These are phyloP conservation scores for Euwallacea similis DNA, from an alignment of 1,140 invertebrate genomes.

Conservation along the genomic window DNA sequence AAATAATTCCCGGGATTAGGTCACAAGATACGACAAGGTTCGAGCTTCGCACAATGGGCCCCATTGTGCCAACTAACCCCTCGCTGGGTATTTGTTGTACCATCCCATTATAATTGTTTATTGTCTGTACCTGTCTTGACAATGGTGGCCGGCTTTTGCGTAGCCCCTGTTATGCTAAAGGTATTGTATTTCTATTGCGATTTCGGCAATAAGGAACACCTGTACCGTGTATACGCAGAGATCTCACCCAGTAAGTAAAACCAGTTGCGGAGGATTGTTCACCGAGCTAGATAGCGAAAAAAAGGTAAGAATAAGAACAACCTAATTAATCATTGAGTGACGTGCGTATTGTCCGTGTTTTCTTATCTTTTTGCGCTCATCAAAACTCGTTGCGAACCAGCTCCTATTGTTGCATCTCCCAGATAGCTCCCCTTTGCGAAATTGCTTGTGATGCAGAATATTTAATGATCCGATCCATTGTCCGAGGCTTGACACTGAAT, in stretches of 20 bases:
- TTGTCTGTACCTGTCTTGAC: no score
- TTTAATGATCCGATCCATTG: conserved; percentile 48
- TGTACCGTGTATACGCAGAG: no score
- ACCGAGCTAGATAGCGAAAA: no score
- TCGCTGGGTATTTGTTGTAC: conserved; percentile 12
- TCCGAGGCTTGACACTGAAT: conserved; percentile 43
- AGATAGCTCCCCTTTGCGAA: conserved; percentile 45
- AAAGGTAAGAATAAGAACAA: conserved; percentile 38
- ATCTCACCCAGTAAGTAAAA: no score
- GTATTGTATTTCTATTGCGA: no score
- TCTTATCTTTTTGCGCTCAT: conserved; percentile 41
- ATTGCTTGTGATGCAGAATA: conserved; percentile 48
- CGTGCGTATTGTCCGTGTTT: conserved; percentile 42
- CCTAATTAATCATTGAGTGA: conserved; percentile 45
- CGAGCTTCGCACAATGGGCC: conserved; percentile 2
- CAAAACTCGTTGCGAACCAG: conserved; percentile 44
- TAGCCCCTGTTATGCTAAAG: no score
- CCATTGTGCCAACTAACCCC: conserved; percentile 9
- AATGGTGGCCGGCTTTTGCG: no score
- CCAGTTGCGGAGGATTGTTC: no score
- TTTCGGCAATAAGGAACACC: no score
- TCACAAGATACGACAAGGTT: conserved; percentile 18
- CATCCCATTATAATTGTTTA: not conserved
- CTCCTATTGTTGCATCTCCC: conserved; percentile 48
- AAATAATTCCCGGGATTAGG: conserved; percentile 24